These are phyloP conservation scores for Accipiter virgatus DNA, from an alignment of 2,113 vertebrate species.

Conservation along the genomic window DNA sequence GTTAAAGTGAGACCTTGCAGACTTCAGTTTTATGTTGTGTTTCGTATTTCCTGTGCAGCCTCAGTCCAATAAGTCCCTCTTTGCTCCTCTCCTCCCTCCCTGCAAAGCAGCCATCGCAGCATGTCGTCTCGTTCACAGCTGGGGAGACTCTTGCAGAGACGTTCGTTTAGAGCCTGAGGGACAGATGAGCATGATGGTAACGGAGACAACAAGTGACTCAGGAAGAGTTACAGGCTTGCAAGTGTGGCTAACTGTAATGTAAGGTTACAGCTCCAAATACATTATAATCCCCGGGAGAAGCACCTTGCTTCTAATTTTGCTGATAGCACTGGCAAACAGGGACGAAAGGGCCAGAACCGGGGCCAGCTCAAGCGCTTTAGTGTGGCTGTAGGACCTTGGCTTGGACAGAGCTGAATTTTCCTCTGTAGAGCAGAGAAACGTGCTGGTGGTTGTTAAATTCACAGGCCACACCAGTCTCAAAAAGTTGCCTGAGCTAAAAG, in stretches of 20 bases:
- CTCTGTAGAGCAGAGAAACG: neutral
- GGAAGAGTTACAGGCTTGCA: neutral
- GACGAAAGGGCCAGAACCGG: neutral
- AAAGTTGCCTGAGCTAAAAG: neutral
- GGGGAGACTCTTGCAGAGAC: neutral
- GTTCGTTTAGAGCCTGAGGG: neutral
- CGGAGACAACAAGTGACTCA: neutral
- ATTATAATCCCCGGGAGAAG: neutral
- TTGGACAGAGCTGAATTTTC: neutral
- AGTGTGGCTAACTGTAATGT: neutral
- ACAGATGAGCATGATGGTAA: neutral
- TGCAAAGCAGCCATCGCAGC: neutral
- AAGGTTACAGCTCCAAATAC: neutral
- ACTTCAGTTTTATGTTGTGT: neutral
- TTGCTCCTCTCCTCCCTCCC: neutral
- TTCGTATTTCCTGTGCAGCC: neutral
- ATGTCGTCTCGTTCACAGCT: fast-evolving
- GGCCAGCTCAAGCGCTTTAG: neutral
- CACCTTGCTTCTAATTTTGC: neutral
- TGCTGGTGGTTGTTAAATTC: neutral
- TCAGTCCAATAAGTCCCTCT: neutral
- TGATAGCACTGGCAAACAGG: neutral
- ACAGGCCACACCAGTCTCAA: neutral
- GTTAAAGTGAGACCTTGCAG: neutral
- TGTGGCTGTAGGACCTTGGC: neutral